Percentiles rank a stretch among this genome's conserved stretches.
phyloP scores from a whole-genome alignment of 2,888 invertebrate genomes.

The Meandrusa payeni region DNA sequence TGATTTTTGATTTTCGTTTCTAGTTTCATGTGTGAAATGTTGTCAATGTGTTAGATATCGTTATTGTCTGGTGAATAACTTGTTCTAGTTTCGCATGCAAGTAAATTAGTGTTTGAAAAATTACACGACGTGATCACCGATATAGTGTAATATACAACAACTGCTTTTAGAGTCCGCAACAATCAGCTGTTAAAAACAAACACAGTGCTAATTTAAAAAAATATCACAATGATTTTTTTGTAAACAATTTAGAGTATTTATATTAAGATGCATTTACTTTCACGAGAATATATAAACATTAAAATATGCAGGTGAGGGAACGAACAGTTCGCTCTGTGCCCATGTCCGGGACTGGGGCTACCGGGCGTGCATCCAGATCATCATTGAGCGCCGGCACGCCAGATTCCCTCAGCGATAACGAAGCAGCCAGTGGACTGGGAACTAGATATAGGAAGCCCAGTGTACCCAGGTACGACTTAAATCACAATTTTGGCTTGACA shows the following conservation, averaged over 20 bases:
- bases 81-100: conserved; percentile 59
- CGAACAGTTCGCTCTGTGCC: conserved; percentile 95
- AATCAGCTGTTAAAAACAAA: conserved; percentile 5
- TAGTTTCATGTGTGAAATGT: conserved; percentile 42
- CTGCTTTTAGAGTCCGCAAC: conserved; percentile 13
- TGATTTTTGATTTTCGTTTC: conserved; percentile 44
- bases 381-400: conserved; percentile 93
- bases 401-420: conserved; percentile 93
- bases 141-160: conserved; percentile 18
- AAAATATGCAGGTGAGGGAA: conserved; percentile 89
- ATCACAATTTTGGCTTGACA: too few relatives aligned
- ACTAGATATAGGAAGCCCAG: conserved; percentile 86
- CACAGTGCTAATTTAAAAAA: too few relatives aligned
- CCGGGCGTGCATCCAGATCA: conserved; percentile 86
- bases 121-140: conserved; percentile 17
- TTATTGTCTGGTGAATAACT: conserved; percentile 40
- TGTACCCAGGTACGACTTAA: conserved; percentile 63
- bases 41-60: conserved; percentile 47
- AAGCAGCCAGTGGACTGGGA: conserved; percentile 87
- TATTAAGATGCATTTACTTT: too few relatives aligned
- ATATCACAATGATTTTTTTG: too few relatives aligned
- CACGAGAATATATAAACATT: conserved; percentile 5
- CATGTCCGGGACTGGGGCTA: conserved; percentile 83
- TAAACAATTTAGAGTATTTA: too few relatives aligned
- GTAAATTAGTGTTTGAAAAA: conserved; percentile 26